Evolutionary conservation across 2,797 vertebrate species (phyloP).

Genomic region (Bradypus variegatus): DNA sequence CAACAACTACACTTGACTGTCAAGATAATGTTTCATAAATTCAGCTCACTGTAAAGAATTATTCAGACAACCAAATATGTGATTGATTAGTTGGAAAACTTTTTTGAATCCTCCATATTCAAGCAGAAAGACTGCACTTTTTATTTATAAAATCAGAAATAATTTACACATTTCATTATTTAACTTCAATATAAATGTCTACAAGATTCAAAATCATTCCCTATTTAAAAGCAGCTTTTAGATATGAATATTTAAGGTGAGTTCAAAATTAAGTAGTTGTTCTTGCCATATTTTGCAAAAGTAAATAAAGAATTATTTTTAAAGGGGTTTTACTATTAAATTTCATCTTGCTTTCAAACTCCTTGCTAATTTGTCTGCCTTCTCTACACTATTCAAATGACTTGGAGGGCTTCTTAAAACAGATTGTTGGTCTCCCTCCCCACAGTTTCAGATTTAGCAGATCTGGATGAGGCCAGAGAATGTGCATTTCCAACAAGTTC

Average conservation of each 20-base stretch:
- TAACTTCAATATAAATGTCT: background rate
- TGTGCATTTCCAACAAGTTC: background rate
- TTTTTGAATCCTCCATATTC: background rate
- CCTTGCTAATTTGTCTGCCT: background rate
- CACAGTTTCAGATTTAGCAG: background rate
- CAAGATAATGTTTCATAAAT: background rate
- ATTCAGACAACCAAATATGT: background rate
- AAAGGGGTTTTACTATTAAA: conserved; percentile 17
- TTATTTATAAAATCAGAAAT: conserved; percentile 28
- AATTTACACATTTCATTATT: background rate
- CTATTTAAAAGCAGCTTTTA: conserved; percentile 21
- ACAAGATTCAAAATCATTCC: background rate
- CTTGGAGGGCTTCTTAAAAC: background rate
- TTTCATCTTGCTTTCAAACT: background rate
- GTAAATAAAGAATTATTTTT: background rate
- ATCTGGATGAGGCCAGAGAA: background rate
- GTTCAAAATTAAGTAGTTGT: background rate
- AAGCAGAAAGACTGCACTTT: background rate
- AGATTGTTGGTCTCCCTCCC: background rate
- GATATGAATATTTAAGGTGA: conserved; percentile 4
- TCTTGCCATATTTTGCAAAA: background rate
- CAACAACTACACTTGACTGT: background rate
- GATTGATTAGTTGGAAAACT: background rate
- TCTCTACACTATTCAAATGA: background rate
- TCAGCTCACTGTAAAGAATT: background rate